Conservation (phyloP, 2,888 invertebrate species). For the Andrena marginata region DNA sequence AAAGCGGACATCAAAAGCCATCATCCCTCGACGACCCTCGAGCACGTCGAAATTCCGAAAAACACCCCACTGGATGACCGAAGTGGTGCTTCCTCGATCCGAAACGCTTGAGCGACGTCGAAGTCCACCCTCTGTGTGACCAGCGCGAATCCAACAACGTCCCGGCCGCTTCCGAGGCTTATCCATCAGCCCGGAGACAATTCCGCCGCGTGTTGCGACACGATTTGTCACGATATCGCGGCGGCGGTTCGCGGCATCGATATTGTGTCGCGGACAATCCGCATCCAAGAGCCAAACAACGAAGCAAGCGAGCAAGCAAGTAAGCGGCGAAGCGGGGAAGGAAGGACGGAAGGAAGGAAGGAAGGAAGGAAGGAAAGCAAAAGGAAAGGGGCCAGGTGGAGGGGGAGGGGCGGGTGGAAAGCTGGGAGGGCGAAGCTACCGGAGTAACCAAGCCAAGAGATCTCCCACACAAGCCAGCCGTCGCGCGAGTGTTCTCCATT, state of each 20-base stretch:
- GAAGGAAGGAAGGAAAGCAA: conserved; percentile 7
- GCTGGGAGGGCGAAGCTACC: conserved; percentile 22
- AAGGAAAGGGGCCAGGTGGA: conserved; percentile 1
- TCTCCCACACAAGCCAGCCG: conserved; percentile 42
- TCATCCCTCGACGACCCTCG: background rate
- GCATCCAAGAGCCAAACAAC: conserved; percentile 54
- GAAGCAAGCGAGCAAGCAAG: conserved; percentile 1
- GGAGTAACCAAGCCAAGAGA: conserved; percentile 50
- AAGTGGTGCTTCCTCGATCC: background rate
- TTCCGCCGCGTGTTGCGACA: conserved; percentile 49
- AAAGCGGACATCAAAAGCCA: conserved; percentile 11
- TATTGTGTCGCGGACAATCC: conserved; percentile 55
- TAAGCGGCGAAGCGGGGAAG: conserved; percentile 12
- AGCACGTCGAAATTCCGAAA: conserved; percentile 2
- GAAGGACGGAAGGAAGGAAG: conserved; percentile 6
- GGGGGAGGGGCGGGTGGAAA: background rate
- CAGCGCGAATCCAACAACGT: background rate
- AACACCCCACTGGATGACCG: background rate
- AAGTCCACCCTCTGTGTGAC: background rate
- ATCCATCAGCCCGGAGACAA: conserved; percentile 44
- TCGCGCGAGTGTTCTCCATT: conserved; percentile 66
- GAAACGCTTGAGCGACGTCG: background rate
- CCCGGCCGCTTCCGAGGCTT: conserved; percentile 2
- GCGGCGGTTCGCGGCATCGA: conserved; percentile 51
- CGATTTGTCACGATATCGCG: conserved; percentile 61